Percentiles rank a stretch among this genome's conserved stretches.
phyloP scores from a whole-genome alignment of 2,888 invertebrate genomes.

The Carpatolechia fugitivella region DNA sequence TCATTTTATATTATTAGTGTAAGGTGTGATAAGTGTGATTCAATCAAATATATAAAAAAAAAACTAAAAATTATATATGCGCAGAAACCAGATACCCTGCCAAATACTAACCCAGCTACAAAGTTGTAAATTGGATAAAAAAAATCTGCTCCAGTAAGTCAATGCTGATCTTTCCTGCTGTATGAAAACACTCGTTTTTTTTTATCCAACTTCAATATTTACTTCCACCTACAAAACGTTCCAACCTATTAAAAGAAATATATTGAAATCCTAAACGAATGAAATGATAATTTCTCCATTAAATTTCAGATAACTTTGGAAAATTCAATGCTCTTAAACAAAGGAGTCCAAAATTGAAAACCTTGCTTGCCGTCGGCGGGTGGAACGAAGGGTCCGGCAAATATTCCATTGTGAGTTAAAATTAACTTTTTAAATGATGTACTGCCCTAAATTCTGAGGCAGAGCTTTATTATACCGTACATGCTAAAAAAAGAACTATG shows the following conservation, averaged over 20 bases:
- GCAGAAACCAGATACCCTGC: no score
- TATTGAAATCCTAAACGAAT: not conserved
- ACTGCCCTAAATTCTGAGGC: no score
- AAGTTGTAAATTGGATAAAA: no score
- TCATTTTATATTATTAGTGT: no score
- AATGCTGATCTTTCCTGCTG: no score
- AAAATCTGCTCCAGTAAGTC: no score
- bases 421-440: not conserved
- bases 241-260: not conserved
- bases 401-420: conserved; percentile 73
- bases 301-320: conserved; percentile 66
- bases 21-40: no score
- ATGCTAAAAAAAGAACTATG: no score
- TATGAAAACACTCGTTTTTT: not conserved
- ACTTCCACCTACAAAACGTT: not conserved
- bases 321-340: conserved; percentile 77
- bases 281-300: not conserved
- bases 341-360: conserved; percentile 73
- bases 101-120: no score
- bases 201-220: not conserved
- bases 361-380: conserved; percentile 82
- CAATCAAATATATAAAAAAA: no score
- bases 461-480: no score
- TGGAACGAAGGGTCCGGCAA: conserved; percentile 83
- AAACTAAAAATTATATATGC: no score